These are phyloP conservation scores for Anniella stebbinsi DNA, from an alignment of 2,797 vertebrate genomes.

Conservation along the genomic window DNA sequence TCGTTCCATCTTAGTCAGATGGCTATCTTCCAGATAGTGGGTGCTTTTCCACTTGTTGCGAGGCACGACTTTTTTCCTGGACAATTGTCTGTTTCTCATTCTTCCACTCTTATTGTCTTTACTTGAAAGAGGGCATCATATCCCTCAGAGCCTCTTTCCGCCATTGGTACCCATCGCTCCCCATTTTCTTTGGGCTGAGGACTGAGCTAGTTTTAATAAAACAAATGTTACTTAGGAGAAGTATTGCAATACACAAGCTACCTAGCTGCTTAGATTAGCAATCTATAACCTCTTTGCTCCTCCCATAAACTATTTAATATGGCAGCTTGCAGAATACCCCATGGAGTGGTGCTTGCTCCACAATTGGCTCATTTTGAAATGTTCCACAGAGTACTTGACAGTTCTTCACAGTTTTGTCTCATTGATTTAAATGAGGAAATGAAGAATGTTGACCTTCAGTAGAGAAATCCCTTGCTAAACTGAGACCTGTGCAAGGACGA, in stretches of 20 bases:
- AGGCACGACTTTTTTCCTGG: too few species aligned
- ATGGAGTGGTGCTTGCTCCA: not conserved
- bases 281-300: not conserved
- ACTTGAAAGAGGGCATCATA: not conserved
- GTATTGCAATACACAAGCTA: not conserved
- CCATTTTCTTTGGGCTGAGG: not conserved
- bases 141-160: not conserved
- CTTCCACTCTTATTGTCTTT: not conserved
- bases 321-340: not conserved
- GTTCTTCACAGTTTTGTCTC: too few species aligned
- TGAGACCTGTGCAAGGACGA: not conserved
- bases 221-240: not conserved
- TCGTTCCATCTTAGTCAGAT: too few species aligned
- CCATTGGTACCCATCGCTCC: not conserved
- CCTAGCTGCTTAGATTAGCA: not conserved
- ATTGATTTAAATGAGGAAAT: too few species aligned
- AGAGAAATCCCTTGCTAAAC: not conserved
- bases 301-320: not conserved
- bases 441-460: too few species aligned
- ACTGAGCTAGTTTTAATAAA: not conserved
- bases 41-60: too few species aligned
- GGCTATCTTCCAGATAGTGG: too few species aligned
- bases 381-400: too few species aligned
- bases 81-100: not conserved
- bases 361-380: not conserved